Conservation (phyloP, 2,888 invertebrate genomes). For the Machimus atricapillus region DNA sequence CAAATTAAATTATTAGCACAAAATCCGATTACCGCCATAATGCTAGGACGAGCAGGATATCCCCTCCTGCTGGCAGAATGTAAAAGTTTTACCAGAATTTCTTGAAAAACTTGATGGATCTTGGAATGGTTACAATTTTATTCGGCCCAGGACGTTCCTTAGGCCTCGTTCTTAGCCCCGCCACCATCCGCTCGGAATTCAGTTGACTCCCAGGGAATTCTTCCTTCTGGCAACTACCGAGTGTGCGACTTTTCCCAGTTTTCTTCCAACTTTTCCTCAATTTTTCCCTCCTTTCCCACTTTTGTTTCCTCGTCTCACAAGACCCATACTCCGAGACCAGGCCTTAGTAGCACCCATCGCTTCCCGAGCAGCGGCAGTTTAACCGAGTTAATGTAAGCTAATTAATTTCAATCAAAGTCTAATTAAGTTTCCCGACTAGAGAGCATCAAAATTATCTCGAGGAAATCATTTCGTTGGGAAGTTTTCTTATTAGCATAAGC, state of each 20-base stretch:
- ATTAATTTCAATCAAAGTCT: slow-evolving; percentile 44
- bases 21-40: slow-evolving; percentile 46
- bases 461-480: slow-evolving; percentile 34
- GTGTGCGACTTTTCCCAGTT: background rate
- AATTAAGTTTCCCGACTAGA: slow-evolving; percentile 40
- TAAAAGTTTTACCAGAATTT: slow-evolving; percentile 21
- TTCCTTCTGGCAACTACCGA: background rate
- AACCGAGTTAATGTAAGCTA: slow-evolving; percentile 43
- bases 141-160: background rate
- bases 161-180: background rate
- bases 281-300: background rate
- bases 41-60: slow-evolving; percentile 25
- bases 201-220: background rate
- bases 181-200: background rate
- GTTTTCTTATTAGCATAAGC: slow-evolving; percentile 34
- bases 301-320: background rate
- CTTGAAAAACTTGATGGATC: slow-evolving; percentile 33
- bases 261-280: slow-evolving; percentile 2
- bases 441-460: slow-evolving; percentile 30
- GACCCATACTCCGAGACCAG: background rate
- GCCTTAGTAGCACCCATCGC: background rate
- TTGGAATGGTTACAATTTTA: slow-evolving; percentile 35
- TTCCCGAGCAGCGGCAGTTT: slow-evolving; percentile 27
- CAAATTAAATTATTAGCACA: slow-evolving; percentile 50
- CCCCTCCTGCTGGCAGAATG: background rate